Evolutionary conservation across 2,888 invertebrate genomes (phyloP).

Genomic region (Ceramica pisi): DNA sequence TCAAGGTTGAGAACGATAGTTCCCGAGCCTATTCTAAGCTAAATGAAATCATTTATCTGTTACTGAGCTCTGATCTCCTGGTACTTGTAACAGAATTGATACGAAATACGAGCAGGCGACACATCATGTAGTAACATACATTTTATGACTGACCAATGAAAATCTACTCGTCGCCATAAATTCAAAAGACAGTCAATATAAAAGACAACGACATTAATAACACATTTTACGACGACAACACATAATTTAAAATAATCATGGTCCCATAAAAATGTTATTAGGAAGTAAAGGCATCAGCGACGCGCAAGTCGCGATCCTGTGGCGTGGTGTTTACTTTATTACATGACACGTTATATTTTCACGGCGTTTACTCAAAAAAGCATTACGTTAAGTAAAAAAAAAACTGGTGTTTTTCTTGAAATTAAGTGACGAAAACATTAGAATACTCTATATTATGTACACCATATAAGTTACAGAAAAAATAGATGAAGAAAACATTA

Average conservation of each 20-base stretch:
- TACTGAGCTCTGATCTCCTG: slow-evolving; percentile 42
- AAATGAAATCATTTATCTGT: slow-evolving; percentile 52
- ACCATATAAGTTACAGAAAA: too few relatives aligned
- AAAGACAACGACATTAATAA: slow-evolving; percentile 27
- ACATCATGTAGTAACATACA: slow-evolving; percentile 7
- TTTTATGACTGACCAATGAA: slow-evolving; percentile 35
- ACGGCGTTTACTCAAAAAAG: not conserved
- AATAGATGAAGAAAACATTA: too few relatives aligned
- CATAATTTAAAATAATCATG: slow-evolving; percentile 49
- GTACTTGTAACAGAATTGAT: slow-evolving; percentile 18
- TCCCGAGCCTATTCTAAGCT: slow-evolving; percentile 21
- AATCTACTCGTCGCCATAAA: slow-evolving; percentile 29
- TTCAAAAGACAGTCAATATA: slow-evolving; percentile 16
- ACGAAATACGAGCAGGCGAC: slow-evolving; percentile 19
- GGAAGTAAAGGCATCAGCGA: slow-evolving; percentile 13
- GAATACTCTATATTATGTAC: too few relatives aligned
- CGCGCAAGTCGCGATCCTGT: not conserved
- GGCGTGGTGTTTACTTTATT: not conserved
- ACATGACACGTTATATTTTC: not conserved
- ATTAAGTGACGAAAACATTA: too few relatives aligned
- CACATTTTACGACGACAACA: slow-evolving; percentile 18
- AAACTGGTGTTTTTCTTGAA: too few relatives aligned
- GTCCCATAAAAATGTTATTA: slow-evolving; percentile 34
- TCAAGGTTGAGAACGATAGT: slow-evolving; percentile 61
- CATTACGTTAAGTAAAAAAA: too few relatives aligned